Evolutionary conservation across 2,797 vertebrate species (phyloP), one percentile per base, ranked within the genome.

Genomic region (Cetoscarus ocellatus): DNA sequence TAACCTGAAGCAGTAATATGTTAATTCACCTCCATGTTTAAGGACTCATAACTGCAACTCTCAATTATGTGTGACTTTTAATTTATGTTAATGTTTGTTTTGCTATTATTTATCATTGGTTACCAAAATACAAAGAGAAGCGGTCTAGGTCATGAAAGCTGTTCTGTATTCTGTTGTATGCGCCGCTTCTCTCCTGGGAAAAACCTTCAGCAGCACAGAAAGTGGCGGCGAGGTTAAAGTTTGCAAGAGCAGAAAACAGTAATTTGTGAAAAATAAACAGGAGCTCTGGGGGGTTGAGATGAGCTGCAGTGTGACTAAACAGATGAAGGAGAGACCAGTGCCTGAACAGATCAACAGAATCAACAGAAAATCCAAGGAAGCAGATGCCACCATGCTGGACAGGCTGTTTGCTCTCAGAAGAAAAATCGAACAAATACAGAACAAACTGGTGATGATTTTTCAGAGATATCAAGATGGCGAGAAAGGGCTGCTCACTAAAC

Each of bases 361-460:
- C 36, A 73, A 75, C 39, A 72, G 60, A 59, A 68, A 67, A 70
- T 52, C 52, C 49, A 27, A 60, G 15, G 42, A 60, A 67, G 57
- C 73, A 79, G 73, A 81, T 64, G 70, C 75, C 73, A 70, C 61
- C 10, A 15, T 70, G 40, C 64, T 17, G 55, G 52, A 64, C 57
- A 3, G 10, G 47, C 63, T 19, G 48, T 38, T 63, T 44, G 69
- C 69, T 51, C 19, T 52, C 65, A 52, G 44, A 44, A 67, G 35
- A 19, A 49, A 70, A 56, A 34, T 17, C 15, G 9, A 5, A 40
- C 15, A 40, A 77, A 53, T 10, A 44, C 49, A 27, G n/a, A 7
- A 17, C 14, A 54, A 64, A 86, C 54, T n/a, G 50, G 14, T 1
- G 15, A 43, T 6, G 34, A 11, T 45, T 34, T 17, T 55, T 18